phyloP scores from a whole-genome alignment of 2,113 vertebrate genomes.

The Sterrhoptilus dennistouni region DNA sequence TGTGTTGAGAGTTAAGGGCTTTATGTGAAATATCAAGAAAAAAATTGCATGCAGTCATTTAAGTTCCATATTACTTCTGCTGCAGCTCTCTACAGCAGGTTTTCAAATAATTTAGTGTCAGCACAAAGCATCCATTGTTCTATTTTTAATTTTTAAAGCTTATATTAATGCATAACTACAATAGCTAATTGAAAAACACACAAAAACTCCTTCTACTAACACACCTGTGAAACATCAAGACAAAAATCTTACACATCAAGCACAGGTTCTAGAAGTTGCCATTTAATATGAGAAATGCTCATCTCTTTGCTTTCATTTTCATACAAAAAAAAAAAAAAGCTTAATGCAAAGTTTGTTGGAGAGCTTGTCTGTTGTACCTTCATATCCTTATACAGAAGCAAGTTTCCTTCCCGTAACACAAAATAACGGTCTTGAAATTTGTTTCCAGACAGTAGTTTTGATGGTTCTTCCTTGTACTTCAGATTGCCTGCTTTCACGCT shows the following conservation, averaged over 20 bases:
- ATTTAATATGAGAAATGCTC: not conserved
- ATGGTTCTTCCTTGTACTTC: constrained; percentile 90
- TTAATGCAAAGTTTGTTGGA: not conserved
- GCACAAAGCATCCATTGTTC: not conserved
- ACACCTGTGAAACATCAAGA: not conserved
- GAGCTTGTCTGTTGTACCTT: constrained; percentile 77
- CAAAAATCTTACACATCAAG: not conserved
- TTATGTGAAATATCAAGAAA: not conserved
- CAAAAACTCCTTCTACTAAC: not conserved
- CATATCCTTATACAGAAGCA: constrained; percentile 89
- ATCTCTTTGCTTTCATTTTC: not conserved
- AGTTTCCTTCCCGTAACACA: constrained; percentile 80
- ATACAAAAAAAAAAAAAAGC: not conserved
- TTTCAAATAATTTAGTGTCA: not conserved
- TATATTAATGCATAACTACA: not conserved
- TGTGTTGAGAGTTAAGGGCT: not conserved
- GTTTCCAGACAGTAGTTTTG: constrained; percentile 89
- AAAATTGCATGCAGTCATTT: not conserved
- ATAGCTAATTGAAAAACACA: not conserved
- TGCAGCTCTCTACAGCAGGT: not conserved
- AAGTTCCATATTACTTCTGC: not conserved
- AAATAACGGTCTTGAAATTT: constrained; percentile 94
- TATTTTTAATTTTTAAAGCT: not conserved
- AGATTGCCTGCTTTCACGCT: constrained; percentile 78
- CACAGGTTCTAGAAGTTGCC: not conserved